Base-by-base conservation (phyloP, 2,113 vertebrate genomes). In the Egretta garzetta region DNA sequence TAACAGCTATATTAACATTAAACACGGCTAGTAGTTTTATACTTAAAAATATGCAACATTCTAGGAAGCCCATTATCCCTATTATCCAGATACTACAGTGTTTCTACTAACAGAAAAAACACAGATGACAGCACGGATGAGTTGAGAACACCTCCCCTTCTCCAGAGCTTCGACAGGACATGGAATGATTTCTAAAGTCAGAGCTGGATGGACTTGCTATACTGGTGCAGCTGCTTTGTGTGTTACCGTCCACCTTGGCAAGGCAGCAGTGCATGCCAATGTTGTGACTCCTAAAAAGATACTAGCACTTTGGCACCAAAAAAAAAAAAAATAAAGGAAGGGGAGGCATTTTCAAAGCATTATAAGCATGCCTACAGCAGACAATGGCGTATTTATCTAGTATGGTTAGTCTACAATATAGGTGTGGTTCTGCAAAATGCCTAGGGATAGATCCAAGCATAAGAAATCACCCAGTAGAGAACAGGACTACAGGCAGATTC, bases 171-270 rank as follows among this genome's bases (percentile, higher is more conserved):
- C 39, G 82, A 81, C 59, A 90, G 63, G 92, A 90, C 47, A 88
- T 22, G n/a, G 91, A 95, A 72, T 20, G 85, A 72, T 58, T 84
- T 82, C 53, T 92, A 10, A 89, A 92, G 82, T 68, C 83, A 47
- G 9, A 89, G 26, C 85, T 90, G 79, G 88, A 86, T 45, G 56
- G 67, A 95, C 77, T 86, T 71, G 92, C 84, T 93, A 23, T 92
- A 90, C 95, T 73, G 89, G 95, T 86, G 74, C 67, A 93, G 66
- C 72, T 85, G 86, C 86, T 88, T 88, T 52, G 24, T 55, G 56
- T n/a, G n/a, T 7, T 74, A 41, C 59, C 79, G 62, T 68, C 35
- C 41, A 72, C 37, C 68, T 32, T 75, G 88, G 73, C 91, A 91
- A 86, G 68, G 58, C 66, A 80, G 74, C 45, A 80, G 10, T 19